phyloP scores from a whole-genome alignment of 2,797 vertebrate species.

The Falco concolor region DNA sequence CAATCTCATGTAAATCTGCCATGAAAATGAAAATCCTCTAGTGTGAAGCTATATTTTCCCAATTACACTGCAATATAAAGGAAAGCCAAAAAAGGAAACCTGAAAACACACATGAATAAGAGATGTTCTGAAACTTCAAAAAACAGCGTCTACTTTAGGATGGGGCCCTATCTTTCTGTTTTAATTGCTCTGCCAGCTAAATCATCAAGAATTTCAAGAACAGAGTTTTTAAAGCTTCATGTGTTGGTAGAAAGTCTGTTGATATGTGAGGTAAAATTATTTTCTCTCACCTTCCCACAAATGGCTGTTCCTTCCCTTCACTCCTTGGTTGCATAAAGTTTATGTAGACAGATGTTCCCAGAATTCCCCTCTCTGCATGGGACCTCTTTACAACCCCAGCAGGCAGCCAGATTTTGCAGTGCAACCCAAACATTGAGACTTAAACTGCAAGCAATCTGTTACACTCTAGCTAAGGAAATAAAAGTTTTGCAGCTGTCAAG shows the following conservation, averaged over 20 bases:
- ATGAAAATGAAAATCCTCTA: constrained; percentile 45
- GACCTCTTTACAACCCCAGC: constrained; percentile 54
- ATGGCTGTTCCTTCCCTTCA: neutral
- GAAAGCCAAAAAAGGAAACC: neutral
- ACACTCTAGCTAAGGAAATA: constrained; percentile 48
- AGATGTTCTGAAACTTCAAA: neutral
- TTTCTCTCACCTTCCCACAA: constrained; percentile 9
- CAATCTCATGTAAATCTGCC: constrained; percentile 59
- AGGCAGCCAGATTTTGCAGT: constrained; percentile 53
- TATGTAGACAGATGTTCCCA: constrained; percentile 53
- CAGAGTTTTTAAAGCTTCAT: neutral
- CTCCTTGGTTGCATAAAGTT: constrained; percentile 11
- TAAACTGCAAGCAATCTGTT: constrained; percentile 50
- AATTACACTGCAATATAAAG: neutral
- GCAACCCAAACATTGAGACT: constrained; percentile 26
- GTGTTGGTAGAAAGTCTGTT: neutral
- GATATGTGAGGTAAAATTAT: neutral
- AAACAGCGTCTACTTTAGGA: neutral
- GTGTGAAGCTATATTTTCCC: constrained; percentile 7
- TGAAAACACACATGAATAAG: neutral
- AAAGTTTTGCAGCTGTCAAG: constrained; percentile 54
- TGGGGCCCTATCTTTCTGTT: neutral
- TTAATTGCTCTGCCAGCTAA: neutral
- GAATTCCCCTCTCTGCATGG: constrained; percentile 44
- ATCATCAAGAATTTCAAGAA: neutral